These are phyloP conservation scores for Oncorhynchus clarkii DNA, from an alignment of 2,113 vertebrate species.

Conservation along the genomic window DNA sequence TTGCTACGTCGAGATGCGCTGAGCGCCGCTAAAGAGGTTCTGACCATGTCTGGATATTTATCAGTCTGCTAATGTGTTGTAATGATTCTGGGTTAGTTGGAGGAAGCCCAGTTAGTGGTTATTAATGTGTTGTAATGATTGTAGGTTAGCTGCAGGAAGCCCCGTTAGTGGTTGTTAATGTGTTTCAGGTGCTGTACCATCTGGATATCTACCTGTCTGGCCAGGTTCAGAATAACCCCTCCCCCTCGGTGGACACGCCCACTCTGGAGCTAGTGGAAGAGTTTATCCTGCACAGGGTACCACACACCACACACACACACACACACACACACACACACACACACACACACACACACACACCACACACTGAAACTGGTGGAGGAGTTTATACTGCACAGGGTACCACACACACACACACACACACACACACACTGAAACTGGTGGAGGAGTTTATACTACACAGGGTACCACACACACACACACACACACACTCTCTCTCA, in stretches of 20 bases:
- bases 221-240: conserved; percentile 86
- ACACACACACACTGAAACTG: too few species aligned
- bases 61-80: too few species aligned
- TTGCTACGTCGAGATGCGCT: conserved; percentile 91
- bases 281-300: conserved; percentile 93
- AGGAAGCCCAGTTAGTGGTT: too few species aligned
- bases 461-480: conserved; percentile 71
- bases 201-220: conserved; percentile 94
- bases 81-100: too few species aligned
- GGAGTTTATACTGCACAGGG: conserved; percentile 80
- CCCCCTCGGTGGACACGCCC: conserved; percentile 80
- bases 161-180: too few species aligned
- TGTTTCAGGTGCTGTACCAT: conserved; percentile 81
- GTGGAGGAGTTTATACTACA: conserved; percentile 68
- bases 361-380: too few species aligned
- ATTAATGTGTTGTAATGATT: too few species aligned
- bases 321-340: too few species aligned
- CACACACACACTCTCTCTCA: too few species aligned
- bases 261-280: conserved; percentile 86
- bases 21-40: conserved; percentile 83
- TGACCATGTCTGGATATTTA: too few species aligned
- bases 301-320: background rate
- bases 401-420: conserved; percentile 41
- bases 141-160: too few species aligned
- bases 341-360: too few species aligned